Base-by-base conservation (phyloP, 1,140 invertebrate species). In the Lucilia cuprina region DNA sequence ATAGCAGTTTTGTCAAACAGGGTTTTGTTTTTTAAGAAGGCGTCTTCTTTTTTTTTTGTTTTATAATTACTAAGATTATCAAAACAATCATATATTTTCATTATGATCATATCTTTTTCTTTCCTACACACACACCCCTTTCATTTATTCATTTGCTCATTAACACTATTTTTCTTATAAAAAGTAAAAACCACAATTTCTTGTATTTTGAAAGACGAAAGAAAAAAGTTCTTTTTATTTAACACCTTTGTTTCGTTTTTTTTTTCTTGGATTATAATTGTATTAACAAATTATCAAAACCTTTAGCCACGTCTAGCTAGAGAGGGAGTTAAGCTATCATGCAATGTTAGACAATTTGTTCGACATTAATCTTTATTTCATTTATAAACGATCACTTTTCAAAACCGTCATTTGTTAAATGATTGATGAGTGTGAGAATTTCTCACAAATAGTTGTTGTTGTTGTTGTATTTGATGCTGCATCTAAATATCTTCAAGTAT, bases 221-320 rank as follows among this genome's bases (percentile, higher is more conserved):
- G 25, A 30, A 30, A 1, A 30, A 30, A 78, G 47, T 14, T 35
- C 9, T 14, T 19, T 78, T 78, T 77, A 8, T 70, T 14, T 78
- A 78, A 78, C 75, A 78, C 75, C 75, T 41, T 19, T 78, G 5
- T 41, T 41, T n/a, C n/a, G n/a, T n/a, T n/a, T n/a, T n/a, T n/a
- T 8, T 41, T 30, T 30, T 30, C 25, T 2, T 30, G 3, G 41
- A 8, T 41, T 41, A 3, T 41, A 41, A 41, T 41, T 41, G 41
- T 47, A 78, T 17, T 19, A 78, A 47, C 75, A 47, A 78, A 78
- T 78, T 47, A 78, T 17, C 75, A 9, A 35, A 78, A 35, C 75
- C 35, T 77, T 77, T 41, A 10, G 5, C 41, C 7, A n/a, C n/a
- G 41, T 41, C 41, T 41, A 10, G 5, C 35, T 41, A 8, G 35